These are phyloP conservation scores for Cotesia chilonis DNA, from an alignment of 1,140 invertebrate species.

Conservation along the genomic window DNA sequence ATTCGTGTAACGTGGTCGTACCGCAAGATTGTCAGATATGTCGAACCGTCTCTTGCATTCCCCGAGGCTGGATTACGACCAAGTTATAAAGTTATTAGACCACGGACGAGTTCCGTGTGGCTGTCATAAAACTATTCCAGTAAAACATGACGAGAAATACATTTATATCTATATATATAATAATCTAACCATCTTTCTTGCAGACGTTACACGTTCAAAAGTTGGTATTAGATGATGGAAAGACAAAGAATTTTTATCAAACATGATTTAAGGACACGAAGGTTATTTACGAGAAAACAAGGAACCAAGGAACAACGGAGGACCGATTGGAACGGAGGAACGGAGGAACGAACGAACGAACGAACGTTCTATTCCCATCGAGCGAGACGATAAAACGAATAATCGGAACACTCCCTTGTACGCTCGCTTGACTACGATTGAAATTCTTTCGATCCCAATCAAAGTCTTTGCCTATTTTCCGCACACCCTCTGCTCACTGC, in stretches of 20 bases:
- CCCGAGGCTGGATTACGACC: slow-evolving; percentile 22
- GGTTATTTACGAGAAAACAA: slow-evolving; percentile 51
- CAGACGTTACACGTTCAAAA: too few relatives aligned
- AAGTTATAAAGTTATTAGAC: slow-evolving; percentile 29
- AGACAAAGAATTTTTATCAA: slow-evolving; percentile 1
- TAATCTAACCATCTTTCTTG: too few relatives aligned
- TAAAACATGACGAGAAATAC: slow-evolving; percentile 14
- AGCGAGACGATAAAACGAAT: slow-evolving; percentile 6
- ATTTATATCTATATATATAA: slow-evolving; percentile 2
- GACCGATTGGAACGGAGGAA: background rate
- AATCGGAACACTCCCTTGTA: slow-evolving; percentile 12
- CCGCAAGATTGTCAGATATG: slow-evolving; percentile 21
- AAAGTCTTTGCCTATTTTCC: slow-evolving; percentile 51
- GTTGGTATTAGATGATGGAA: background rate
- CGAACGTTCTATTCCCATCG: background rate
- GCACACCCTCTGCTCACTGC: slow-evolving; percentile 10
- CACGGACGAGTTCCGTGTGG: slow-evolving; percentile 14
- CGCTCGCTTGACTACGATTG: slow-evolving; percentile 46
- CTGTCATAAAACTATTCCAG: slow-evolving; percentile 16
- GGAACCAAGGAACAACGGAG: slow-evolving; percentile 6
- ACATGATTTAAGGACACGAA: slow-evolving; percentile 39
- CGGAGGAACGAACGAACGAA: slow-evolving; percentile 12
- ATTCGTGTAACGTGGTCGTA: slow-evolving; percentile 13
- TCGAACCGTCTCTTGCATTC: slow-evolving; percentile 15
- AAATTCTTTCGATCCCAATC: slow-evolving; percentile 54